Evolutionary conservation across 2,888 invertebrate species (phyloP).

Genomic region (Drosophila barbarae): DNA sequence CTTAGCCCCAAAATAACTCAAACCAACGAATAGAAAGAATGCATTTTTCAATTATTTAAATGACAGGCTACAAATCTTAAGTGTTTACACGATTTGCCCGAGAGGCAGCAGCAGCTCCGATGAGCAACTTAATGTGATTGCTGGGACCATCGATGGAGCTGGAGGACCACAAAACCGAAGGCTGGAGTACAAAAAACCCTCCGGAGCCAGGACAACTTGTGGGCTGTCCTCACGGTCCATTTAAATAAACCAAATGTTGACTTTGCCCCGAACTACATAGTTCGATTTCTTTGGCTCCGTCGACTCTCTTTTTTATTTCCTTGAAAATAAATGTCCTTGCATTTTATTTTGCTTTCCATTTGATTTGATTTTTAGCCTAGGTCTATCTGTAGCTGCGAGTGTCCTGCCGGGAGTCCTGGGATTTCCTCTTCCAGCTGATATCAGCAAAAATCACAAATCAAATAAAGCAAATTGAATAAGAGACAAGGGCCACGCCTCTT

Average conservation of each 20-base stretch:
- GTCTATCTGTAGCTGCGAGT: conserved; percentile 19
- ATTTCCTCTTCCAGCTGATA: conserved; percentile 53
- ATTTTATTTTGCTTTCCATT: conserved; percentile 60
- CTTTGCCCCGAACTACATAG: conserved; percentile 35
- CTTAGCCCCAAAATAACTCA: conserved; percentile 12
- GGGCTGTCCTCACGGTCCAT: conserved; percentile 49
- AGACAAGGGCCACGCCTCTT: conserved; percentile 61
- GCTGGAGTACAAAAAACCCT: conserved; percentile 3
- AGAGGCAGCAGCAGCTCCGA: conserved; percentile 41
- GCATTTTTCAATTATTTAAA: conserved; percentile 69
- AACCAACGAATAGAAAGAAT: conserved; percentile 26
- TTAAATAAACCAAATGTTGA: conserved; percentile 48
- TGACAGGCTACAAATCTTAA: conserved; percentile 62
- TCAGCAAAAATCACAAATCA: conserved; percentile 72
- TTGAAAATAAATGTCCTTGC: conserved; percentile 59
- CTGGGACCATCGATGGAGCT: conserved; percentile 30
- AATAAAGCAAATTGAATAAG: conserved; percentile 73
- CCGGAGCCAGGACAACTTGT: conserved; percentile 32
- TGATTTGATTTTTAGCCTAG: conserved; percentile 64
- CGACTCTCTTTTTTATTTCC: conserved; percentile 34
- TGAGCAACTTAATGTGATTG: conserved; percentile 64
- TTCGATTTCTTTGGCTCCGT: conserved; percentile 30
- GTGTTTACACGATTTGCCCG: conserved; percentile 61
- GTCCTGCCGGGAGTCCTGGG: conserved; percentile 17
- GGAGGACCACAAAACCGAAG: conserved; percentile 42